Evolutionary conservation across 2,888 invertebrate genomes (phyloP), one percentile per base, ranked within the genome.

Genomic region (Meloe dianella): DNA sequence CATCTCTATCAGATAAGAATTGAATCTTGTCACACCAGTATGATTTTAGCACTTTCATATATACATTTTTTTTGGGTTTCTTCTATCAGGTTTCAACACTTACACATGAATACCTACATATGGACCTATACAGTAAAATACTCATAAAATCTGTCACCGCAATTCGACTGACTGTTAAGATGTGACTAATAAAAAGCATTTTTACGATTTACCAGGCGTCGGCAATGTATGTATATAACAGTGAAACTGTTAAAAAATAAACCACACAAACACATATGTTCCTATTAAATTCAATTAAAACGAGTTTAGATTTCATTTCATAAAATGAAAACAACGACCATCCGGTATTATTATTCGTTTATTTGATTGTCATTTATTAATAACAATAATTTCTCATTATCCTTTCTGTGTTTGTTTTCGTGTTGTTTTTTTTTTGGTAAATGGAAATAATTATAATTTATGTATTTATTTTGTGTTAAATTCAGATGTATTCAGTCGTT

Each of bases 141-240:
- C 47, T 61, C 75, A 74, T 79, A 79, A 79, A 79, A 78, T 77
- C 77, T 77, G 77, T 79, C 79, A 74, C 73, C 77, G 76, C 71
- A 60, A 64, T 69, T 69, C 68, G 60, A 60, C 64, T 67, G 69
- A 70, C 71, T 47, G 68, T 68, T 72, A 73, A 73, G 74, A 74
- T 73, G 74, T 72, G 75, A 67, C 74, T 60, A 74, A 75, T 75
- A 74, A 77, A 75, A 75, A 72, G 70, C 69, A 72, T 20, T 71
- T 80, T 80, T 80, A 80, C 77, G 78, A 75, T 73, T 72, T 66
- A 67, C 72, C 73, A 76, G 77, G 73, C 77, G 77, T 74, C 74
- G 73, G 73, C 73, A 73, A 68, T 63, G 67, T 71, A 68, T 73
- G 74, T 61, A 70, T n/a, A 17, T 14, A 10, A 68, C 63, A 69